phyloP scores from a whole-genome alignment of 2,797 vertebrate genomes.

The Neostethus bicornis region DNA sequence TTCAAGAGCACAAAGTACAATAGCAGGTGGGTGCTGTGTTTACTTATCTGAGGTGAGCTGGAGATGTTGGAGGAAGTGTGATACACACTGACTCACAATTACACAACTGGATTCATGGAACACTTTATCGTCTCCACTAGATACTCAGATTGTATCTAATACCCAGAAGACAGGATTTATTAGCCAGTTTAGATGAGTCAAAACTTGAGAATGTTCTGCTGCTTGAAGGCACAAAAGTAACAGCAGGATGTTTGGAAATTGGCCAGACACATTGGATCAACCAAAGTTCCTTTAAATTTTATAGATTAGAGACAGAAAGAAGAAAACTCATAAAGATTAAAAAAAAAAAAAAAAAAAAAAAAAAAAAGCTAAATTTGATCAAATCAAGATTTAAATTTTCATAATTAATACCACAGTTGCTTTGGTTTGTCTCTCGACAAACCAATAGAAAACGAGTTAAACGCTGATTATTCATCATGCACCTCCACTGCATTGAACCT shows the following conservation, averaged over 20 bases:
- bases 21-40: neutral
- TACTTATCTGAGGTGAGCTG: neutral
- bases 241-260: neutral
- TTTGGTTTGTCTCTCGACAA: too few species aligned
- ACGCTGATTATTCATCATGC: constrained; percentile 32
- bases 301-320: neutral
- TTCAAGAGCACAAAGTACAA: neutral
- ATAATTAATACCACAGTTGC: too few species aligned
- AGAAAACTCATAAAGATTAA: too few species aligned
- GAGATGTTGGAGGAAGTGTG: neutral
- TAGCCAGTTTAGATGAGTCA: neutral
- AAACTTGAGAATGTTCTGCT: neutral
- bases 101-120: constrained; percentile 5
- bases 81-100: constrained; percentile 7
- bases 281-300: too few species aligned
- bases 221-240: neutral
- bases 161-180: neutral
- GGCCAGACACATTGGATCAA: neutral
- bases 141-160: neutral
- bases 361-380: too few species aligned
- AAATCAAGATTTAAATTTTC: too few species aligned
- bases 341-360: neutral
- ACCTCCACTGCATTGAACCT: neutral
- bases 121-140: neutral
- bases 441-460: neutral